Base-by-base conservation (phyloP, 2,888 invertebrate species). In the Corbicula japonica region DNA sequence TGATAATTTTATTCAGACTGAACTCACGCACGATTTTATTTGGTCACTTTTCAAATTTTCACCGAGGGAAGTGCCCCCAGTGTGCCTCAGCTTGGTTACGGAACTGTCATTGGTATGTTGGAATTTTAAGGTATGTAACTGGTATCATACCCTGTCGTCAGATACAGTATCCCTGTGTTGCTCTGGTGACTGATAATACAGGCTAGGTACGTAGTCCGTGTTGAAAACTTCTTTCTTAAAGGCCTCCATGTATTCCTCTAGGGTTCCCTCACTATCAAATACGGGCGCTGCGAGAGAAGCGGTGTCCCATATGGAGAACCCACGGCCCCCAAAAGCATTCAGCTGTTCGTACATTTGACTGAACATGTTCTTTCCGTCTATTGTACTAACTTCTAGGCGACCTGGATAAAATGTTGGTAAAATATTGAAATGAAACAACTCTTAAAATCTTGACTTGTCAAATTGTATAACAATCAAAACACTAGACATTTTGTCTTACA, bases 301-400 rank as follows among this genome's bases (percentile, higher is more conserved):
- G 10, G 86, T 28, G 48, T 86, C 85, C 86, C 86, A 88, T 12
- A 88, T 74, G n/a, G 86, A 86, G 50, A 86, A 86, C 8, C 88
- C 88, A 26, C 88, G 79, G 6, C 86, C 86, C 21, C 88, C 88
- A 61, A 86, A 88, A 10, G 79, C 71, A 8, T 76, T 72, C 2
- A 82, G 63, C 28, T 81, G 61, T 23, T 60, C 54, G 32, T 76
- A 73, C 61, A 69, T 77, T 15, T 71, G 68, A 1, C 63, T 75
- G n/a, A 83, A 78, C 6, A 60, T 30, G 35, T 76, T 71, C 38
- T 61, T 71, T 0, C 83, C 84, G 32, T 86, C 86, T 2, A 85
- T 72, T 0, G 21, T 66, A 26, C 86, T 86, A 0, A 86, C 80
- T 26, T 68, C 58, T n/a, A 86, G 60, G 35, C 86, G 73, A 21